These are phyloP conservation scores for Tachystola acroxantha DNA, from an alignment of 2,888 invertebrate genomes.

Conservation along the genomic window DNA sequence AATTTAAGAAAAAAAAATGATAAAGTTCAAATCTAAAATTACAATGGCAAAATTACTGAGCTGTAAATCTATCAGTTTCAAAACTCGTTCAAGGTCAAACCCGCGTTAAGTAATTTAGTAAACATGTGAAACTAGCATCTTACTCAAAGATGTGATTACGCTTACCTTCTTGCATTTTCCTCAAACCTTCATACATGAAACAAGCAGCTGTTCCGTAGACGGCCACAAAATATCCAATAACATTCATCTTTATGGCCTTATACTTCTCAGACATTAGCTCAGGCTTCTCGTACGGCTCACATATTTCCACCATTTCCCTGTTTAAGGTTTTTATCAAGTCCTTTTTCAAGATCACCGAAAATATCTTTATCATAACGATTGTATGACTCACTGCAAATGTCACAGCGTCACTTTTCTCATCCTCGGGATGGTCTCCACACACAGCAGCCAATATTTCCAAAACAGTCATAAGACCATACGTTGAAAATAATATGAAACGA, in stretches of 20 bases:
- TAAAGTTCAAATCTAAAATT: no score
- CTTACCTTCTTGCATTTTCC: slow-evolving; percentile 46
- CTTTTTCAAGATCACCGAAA: slow-evolving; percentile 45
- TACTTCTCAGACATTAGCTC: slow-evolving; percentile 43
- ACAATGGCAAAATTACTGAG: no score
- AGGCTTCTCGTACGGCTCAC: slow-evolving; percentile 44
- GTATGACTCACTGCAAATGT: slow-evolving; percentile 61
- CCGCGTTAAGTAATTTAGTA: no score
- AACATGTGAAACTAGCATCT: no score
- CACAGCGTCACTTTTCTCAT: slow-evolving; percentile 55
- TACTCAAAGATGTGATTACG: no score
- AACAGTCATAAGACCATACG: slow-evolving; percentile 49
- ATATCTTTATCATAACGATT: slow-evolving; percentile 55
- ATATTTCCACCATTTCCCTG: slow-evolving; percentile 42
- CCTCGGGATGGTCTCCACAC: slow-evolving; percentile 51
- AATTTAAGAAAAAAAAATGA: no score
- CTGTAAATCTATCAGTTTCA: no score
- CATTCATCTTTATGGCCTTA: slow-evolving; percentile 51
- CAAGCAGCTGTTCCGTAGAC: slow-evolving; percentile 46
- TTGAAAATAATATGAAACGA: slow-evolving; percentile 31
- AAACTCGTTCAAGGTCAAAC: no score
- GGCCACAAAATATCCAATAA: slow-evolving; percentile 36
- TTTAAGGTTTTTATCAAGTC: slow-evolving; percentile 42
- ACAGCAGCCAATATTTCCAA: slow-evolving; percentile 56
- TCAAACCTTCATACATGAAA: slow-evolving; percentile 55